Conservation (phyloP, 2,113 vertebrate genomes). For the Dicrurus megarhynchus region DNA sequence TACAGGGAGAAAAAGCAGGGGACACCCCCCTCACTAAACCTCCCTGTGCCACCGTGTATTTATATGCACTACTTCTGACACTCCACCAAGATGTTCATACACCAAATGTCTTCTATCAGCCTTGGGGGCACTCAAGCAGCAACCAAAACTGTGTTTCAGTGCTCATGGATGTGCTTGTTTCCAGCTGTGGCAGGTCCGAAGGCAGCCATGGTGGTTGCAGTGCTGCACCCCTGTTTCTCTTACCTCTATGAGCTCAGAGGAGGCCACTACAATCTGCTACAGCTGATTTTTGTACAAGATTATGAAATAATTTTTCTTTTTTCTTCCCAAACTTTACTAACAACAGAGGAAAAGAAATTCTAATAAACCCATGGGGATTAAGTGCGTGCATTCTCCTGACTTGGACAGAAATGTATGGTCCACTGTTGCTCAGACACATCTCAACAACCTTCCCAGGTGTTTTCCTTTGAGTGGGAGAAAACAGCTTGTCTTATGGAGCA, state of each 20-base stretch:
- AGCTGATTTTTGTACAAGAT: neutral
- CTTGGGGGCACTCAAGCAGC: neutral
- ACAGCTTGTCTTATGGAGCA: neutral
- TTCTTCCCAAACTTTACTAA: neutral
- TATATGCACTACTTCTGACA: neutral
- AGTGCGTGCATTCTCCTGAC: neutral
- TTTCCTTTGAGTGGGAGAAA: neutral
- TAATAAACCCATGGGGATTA: neutral
- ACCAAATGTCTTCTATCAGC: neutral
- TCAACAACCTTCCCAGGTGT: neutral
- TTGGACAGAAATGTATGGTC: neutral
- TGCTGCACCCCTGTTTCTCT: neutral
- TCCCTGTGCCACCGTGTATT: neutral
- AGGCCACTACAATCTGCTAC: neutral
- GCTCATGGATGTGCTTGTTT: neutral
- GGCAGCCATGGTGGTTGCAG: neutral
- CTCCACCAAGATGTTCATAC: neutral
- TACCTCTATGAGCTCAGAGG: neutral
- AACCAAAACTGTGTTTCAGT: neutral
- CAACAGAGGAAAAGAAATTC: neutral
- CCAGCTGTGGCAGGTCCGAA: neutral
- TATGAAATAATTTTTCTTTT: neutral
- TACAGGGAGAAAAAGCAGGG: neutral
- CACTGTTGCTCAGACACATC: accelerated
- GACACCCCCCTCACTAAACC: accelerated